These are phyloP conservation scores for Xerus rutilus DNA, from an alignment of 2,797 vertebrate genomes.

Conservation along the genomic window DNA sequence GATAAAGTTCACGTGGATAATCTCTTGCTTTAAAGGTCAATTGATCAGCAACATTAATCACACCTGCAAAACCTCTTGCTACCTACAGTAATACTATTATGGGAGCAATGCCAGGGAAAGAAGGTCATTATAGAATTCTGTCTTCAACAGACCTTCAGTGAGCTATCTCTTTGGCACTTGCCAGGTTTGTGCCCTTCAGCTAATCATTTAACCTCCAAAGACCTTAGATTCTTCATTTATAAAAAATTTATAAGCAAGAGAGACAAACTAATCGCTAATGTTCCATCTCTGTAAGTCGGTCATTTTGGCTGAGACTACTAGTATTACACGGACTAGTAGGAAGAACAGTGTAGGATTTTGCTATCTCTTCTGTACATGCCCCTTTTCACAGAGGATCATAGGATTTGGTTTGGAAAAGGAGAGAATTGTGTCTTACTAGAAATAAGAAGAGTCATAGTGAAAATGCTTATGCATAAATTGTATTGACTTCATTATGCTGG, in stretches of 20 bases:
- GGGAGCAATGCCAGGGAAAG: neutral
- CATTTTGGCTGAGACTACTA: neutral
- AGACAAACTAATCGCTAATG: neutral
- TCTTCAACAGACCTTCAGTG: neutral
- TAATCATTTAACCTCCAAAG: neutral
- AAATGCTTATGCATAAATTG: neutral
- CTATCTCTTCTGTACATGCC: neutral
- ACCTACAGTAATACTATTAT: neutral
- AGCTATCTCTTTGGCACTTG: neutral
- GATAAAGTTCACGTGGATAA: neutral
- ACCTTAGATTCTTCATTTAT: neutral
- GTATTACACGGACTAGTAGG: neutral
- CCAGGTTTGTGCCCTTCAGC: neutral
- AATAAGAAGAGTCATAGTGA: neutral
- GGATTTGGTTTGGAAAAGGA: neutral
- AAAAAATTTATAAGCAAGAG: neutral
- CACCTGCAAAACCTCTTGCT: neutral
- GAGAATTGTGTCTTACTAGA: neutral
- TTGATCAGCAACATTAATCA: neutral
- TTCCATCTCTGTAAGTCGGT: neutral
- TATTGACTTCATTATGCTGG: neutral
- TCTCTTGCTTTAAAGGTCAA: slow-evolving; percentile 5
- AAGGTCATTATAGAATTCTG: neutral
- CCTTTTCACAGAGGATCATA: neutral
- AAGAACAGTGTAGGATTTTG: neutral